phyloP scores from a whole-genome alignment of 2,113 vertebrate genomes.

The Electrona antarctica region DNA sequence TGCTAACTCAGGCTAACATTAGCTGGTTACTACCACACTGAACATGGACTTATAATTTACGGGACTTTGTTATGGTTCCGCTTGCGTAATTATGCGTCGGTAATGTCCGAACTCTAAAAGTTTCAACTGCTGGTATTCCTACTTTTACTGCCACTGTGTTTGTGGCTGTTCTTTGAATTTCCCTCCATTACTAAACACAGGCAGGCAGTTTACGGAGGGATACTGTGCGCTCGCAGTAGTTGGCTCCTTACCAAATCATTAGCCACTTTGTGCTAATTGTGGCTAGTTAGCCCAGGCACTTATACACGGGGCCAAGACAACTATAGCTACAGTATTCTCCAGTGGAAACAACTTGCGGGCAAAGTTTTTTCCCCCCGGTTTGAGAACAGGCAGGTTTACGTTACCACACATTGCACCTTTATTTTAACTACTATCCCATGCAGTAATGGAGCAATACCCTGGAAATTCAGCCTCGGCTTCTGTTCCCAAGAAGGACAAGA shows the following conservation, averaged over 20 bases:
- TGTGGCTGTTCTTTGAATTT: slow-evolving; percentile 77
- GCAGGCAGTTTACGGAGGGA: slow-evolving; percentile 43
- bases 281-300: slow-evolving; percentile 54
- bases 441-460: slow-evolving; percentile 74
- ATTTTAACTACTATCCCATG: too few relatives aligned
- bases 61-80: background rate
- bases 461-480: slow-evolving; percentile 74
- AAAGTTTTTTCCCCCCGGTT: slow-evolving; percentile 1
- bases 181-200: slow-evolving; percentile 72
- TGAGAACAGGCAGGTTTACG: slow-evolving; percentile 8
- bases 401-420: background rate
- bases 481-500: slow-evolving; percentile 79
- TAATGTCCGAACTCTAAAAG: background rate
- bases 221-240: slow-evolving; percentile 15
- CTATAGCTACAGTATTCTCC: background rate
- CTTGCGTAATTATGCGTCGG: background rate
- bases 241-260: slow-evolving; percentile 61
- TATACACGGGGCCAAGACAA: slow-evolving; percentile 31
- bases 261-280: slow-evolving; percentile 62
- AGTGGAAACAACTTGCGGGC: background rate
- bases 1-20: slow-evolving; percentile 64
- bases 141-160: slow-evolving; percentile 18
- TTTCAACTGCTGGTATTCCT: slow-evolving; percentile 27
- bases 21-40: slow-evolving; percentile 40
- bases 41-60: background rate